A percentile compares a stretch with the other conserved stretches of the same genome.
Evolutionary conservation across 2,113 vertebrate species (phyloP).

Genomic region (Todiramphus saurophagus): DNA sequence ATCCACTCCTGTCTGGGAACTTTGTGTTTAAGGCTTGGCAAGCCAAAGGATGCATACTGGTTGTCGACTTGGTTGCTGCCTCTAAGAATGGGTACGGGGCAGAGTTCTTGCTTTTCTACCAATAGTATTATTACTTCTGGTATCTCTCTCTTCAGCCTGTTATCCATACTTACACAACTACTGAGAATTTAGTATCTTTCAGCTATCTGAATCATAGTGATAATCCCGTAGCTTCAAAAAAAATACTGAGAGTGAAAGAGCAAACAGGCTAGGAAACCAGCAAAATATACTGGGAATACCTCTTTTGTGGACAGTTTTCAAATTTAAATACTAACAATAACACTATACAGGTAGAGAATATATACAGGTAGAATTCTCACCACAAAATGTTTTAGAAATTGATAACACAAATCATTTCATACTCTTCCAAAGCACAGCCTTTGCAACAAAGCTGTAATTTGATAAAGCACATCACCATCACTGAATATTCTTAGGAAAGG

Average conservation of each 20-base stretch:
- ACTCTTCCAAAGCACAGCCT: neutral
- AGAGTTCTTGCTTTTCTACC: neutral
- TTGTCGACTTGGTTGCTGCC: neutral
- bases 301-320: neutral
- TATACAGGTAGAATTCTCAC: neutral
- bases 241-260: neutral
- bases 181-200: neutral
- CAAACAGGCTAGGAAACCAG: neutral
- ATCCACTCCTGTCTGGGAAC: neutral
- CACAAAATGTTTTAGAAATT: neutral
- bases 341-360: neutral
- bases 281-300: neutral
- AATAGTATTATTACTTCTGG: neutral
- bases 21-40: neutral
- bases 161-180: neutral
- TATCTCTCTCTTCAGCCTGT: neutral
- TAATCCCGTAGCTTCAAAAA: neutral
- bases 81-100: neutral
- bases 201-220: neutral
- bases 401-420: neutral
- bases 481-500: neutral
- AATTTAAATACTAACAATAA: neutral
- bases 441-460: constrained; percentile 3
- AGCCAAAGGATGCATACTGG: neutral
- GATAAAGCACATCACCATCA: neutral